Evolutionary conservation across 2,113 vertebrate genomes (phyloP), one percentile per base, ranked within the genome.

Genomic region (Gallinago paraguaiae): DNA sequence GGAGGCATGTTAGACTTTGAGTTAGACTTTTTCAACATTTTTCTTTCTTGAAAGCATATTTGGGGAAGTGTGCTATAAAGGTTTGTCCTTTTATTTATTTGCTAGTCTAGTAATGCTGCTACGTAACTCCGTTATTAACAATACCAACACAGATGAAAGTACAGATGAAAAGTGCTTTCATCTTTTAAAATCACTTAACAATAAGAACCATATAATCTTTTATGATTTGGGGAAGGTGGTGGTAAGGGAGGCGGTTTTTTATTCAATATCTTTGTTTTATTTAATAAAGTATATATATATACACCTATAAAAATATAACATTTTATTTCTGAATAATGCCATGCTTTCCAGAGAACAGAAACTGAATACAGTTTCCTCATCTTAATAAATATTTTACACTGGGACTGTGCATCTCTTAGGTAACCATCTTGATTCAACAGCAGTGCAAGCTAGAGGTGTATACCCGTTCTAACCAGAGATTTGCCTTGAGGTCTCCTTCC

Each of bases 121-220:
- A 14, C 35, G 46, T 15, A 76, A 30, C n/a, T 88, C 39, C 45
- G 53, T 57, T 90, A 72, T 69, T 82, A 93, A 90, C 39, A 88
- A 8, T 41, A 79, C 25, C 86, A 82, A 50, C 19, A 68, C 11
- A 88, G 35, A 79, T 48, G 43, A 77, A 81, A 84, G 45, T 72
- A 69, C 43, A 83, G 67, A 89, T 79, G 67, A 92, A 72, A 90
- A 88, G 35, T 50, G 53, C 48, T 95, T 87, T 84, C 51, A 70
- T 41, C 37, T 41, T 80, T 92, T 82, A n/a, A 69, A 90, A 92
- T 61, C 63, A 86, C 27, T 35, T 76, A 88, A 60, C 60, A 82
- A 30, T 79, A 82, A 88, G 27, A 86, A 76, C 33, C 20, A 72
- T 39, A 57, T 48, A 28, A n/a, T 45, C 13, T 87, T 70, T 53